These are phyloP conservation scores for Abscondita cerata DNA, from an alignment of 2,888 invertebrate species.

Conservation along the genomic window DNA sequence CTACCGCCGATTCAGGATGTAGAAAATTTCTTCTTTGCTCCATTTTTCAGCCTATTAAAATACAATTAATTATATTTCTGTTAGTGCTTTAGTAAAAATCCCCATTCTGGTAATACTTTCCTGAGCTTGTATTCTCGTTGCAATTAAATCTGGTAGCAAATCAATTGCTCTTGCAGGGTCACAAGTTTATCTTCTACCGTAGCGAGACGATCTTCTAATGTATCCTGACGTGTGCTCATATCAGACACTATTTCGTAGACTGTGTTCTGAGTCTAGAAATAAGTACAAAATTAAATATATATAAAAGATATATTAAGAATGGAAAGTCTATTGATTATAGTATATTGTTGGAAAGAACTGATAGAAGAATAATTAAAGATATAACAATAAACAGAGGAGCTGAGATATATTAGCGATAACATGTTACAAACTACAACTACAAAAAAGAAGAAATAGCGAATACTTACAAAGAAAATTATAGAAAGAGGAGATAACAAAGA, in stretches of 20 bases:
- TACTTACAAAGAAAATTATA: too few species aligned
- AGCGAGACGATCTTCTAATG: constrained; percentile 90
- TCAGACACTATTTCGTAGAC: constrained; percentile 98
- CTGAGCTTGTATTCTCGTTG: constrained; percentile 61
- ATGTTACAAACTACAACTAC: too few species aligned
- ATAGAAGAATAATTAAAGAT: too few species aligned
- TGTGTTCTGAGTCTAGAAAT: constrained; percentile 91
- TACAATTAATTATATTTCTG: background rate
- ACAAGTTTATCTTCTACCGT: constrained; percentile 92
- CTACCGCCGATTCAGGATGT: constrained; percentile 86
- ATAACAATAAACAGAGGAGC: too few species aligned
- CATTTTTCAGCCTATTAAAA: constrained; percentile 73
- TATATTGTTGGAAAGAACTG: too few species aligned
- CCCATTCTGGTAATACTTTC: constrained; percentile 43
- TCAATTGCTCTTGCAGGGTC: constrained; percentile 88
- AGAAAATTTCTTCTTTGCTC: constrained; percentile 86
- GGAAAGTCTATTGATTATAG: too few species aligned
- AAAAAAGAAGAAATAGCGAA: too few species aligned
- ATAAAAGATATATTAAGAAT: too few species aligned
- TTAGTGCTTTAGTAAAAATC: background rate
- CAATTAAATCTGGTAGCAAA: constrained; percentile 81
- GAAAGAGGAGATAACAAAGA: too few species aligned
- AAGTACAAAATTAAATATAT: too few species aligned
- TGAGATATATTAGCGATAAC: too few species aligned
- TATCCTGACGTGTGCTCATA: constrained; percentile 93